These are phyloP conservation scores for Ridgeia piscesae DNA, from an alignment of 1,140 invertebrate genomes.

Conservation along the genomic window DNA sequence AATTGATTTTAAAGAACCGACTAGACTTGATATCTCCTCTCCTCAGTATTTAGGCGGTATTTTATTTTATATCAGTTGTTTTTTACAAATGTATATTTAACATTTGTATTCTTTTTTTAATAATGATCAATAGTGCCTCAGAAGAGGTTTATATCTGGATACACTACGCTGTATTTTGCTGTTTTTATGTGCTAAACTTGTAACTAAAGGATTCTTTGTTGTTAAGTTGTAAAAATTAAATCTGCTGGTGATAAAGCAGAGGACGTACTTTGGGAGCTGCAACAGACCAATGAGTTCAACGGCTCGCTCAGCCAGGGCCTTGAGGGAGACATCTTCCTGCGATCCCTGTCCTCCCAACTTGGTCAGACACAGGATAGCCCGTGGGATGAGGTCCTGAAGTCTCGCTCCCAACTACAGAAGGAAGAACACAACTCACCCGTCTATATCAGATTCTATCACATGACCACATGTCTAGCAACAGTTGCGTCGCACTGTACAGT, in stretches of 20 bases:
- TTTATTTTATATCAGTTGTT: not conserved
- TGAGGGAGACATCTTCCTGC: conserved; percentile 38
- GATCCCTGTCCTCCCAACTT: conserved; percentile 47
- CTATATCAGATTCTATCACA: too few relatives aligned
- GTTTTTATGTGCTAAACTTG: too few relatives aligned
- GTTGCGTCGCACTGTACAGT: too few relatives aligned
- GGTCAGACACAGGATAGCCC: conserved; percentile 50
- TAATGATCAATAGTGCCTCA: too few relatives aligned
- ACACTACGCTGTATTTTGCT: too few relatives aligned
- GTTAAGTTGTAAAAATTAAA: not conserved
- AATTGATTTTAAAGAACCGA: too few relatives aligned
- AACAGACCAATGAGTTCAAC: not conserved
- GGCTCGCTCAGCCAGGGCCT: conserved; percentile 16
- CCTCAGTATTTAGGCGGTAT: not conserved
- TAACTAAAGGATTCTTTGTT: too few relatives aligned
- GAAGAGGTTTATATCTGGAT: too few relatives aligned
- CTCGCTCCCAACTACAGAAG: conserved; percentile 44
- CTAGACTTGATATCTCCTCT: too few relatives aligned
- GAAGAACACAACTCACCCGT: not conserved
- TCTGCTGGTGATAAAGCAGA: not conserved
- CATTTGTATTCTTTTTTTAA: too few relatives aligned
- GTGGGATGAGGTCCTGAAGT: conserved; percentile 52
- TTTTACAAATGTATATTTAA: too few relatives aligned
- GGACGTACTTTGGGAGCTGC: not conserved
- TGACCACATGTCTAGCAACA: too few relatives aligned